These are phyloP conservation scores for Argopecten irradians DNA, from an alignment of 1,140 invertebrate species.

Conservation along the genomic window DNA sequence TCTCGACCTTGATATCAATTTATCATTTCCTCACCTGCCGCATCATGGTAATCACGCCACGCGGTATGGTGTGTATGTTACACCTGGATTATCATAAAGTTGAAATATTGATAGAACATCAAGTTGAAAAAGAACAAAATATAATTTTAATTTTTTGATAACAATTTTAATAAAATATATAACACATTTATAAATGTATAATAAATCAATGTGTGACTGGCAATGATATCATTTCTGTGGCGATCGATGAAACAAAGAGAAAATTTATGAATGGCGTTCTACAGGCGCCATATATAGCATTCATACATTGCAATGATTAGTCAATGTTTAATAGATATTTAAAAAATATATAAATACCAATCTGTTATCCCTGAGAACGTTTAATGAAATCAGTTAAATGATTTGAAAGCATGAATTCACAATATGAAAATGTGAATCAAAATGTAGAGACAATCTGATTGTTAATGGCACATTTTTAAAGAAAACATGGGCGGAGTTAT, in stretches of 20 bases:
- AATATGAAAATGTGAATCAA: too few species aligned
- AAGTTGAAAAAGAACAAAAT: background rate
- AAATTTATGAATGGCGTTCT: background rate
- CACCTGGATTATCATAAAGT: background rate
- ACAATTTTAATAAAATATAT: background rate
- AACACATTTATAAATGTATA: background rate
- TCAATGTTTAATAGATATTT: too few species aligned
- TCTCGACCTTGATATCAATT: background rate
- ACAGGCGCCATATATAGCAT: background rate
- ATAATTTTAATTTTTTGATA: too few species aligned
- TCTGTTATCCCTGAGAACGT: too few species aligned
- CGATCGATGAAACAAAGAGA: background rate
- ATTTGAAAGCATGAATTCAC: too few species aligned
- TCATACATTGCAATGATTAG: too few species aligned
- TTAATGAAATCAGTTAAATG: too few species aligned
- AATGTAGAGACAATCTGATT: too few species aligned
- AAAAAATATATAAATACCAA: too few species aligned
- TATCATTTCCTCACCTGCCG: background rate
- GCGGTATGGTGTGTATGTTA: background rate
- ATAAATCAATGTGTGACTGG: background rate
- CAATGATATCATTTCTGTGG: background rate
- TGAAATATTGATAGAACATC: background rate
- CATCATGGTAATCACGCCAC: background rate
- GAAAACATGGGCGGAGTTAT: too few species aligned
- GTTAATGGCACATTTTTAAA: too few species aligned